Base-by-base conservation (phyloP, 2,113 vertebrate genomes). In the Lepisosteus osseus region DNA sequence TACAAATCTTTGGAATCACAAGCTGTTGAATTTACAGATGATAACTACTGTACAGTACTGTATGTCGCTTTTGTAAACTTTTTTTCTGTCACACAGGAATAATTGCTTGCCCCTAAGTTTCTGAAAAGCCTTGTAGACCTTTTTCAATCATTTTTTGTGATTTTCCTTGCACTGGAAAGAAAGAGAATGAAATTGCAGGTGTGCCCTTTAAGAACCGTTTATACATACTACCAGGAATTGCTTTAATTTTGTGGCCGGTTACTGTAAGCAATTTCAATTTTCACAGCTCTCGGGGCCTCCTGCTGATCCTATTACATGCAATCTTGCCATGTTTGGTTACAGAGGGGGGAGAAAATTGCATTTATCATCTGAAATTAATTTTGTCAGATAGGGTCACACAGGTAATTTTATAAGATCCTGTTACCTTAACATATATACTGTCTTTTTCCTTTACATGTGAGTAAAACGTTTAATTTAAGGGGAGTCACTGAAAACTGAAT, bases 261-360 rank as follows among this genome's bases (percentile, higher is more conserved):
- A 59, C 56, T 59, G 56, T 59, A 59, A 13, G n/a, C 12, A 14
- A n/a, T 59, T n/a, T 14, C n/a, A n/a, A 12, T 59, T n/a, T 59
- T 59, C 4, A 13, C 3, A 59, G n/a, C 56, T n/a, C 11, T 13
- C 56, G 7, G 47, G 47, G 47, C 29, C n/a, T n/a, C 56, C 56
- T n/a, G n/a, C 56, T n/a, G 56, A 59, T 59, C 56, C 56, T n/a
- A 59, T 59, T 59, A 59, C 11, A 59, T 59, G 56, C n/a, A 59
- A 59, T n/a, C 56, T 59, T 59, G 56, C 56, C 56, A 59, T 59
- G 56, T 59, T 59, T 59, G 11, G 56, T 59, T 59, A 59, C 56
- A 59, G 11, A 59, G 47, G 47, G 47, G 29, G 5, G 47, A 51
- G 9, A 59, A 59, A 12, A 59, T 12, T 3, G 56, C 56, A 59